These are phyloP conservation scores for Egretta garzetta DNA, from an alignment of 2,113 vertebrate genomes.

Conservation along the genomic window DNA sequence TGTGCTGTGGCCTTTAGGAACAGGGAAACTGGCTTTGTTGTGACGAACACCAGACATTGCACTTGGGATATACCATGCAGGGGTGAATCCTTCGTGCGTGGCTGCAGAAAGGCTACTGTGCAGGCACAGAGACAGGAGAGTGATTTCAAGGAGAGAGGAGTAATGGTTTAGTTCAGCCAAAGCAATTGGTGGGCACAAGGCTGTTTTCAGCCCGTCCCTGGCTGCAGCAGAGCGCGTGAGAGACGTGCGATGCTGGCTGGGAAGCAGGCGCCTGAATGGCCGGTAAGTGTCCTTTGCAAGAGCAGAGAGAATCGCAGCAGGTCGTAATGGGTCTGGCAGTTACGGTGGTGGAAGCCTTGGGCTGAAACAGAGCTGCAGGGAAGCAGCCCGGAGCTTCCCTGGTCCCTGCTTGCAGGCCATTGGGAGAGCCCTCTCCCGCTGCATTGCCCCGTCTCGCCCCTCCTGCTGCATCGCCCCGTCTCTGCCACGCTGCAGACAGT, in stretches of 20 bases:
- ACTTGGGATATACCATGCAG: background rate
- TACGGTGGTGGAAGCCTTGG: fast-evolving
- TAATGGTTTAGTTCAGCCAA: background rate
- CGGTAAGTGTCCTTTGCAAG: background rate
- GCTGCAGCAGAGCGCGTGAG: background rate
- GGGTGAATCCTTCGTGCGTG: fast-evolving
- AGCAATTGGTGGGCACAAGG: background rate
- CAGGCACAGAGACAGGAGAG: background rate
- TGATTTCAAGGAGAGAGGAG: background rate
- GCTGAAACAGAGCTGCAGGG: background rate
- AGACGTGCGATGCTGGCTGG: fast-evolving
- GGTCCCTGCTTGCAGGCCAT: background rate
- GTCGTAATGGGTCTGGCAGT: background rate
- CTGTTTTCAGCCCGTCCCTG: background rate
- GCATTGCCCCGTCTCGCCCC: fast-evolving
- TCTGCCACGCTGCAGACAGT: background rate
- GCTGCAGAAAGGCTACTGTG: background rate
- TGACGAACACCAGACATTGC: background rate
- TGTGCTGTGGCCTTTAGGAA: background rate
- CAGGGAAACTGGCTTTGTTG: background rate
- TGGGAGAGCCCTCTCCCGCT: too few species aligned
- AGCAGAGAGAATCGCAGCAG: background rate
- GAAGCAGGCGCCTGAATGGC: background rate
- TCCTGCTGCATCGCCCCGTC: fast-evolving
- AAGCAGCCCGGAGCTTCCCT: background rate